Conservation (phyloP, 1,140 invertebrate genomes). For the Heliconius nattereri region DNA sequence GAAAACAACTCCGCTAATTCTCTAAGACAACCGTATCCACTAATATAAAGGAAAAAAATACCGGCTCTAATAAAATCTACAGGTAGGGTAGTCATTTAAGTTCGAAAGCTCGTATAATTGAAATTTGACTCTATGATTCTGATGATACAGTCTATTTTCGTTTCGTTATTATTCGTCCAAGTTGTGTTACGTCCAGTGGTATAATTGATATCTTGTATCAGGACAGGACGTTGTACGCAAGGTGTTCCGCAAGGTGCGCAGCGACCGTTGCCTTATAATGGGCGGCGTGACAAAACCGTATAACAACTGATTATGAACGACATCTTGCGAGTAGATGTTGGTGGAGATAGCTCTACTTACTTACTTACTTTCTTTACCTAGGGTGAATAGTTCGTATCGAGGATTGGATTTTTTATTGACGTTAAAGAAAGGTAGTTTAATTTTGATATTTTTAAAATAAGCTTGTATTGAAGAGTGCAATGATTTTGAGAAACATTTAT, state of each 20-base stretch:
- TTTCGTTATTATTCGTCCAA: not conserved
- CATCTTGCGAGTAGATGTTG: constrained; percentile 38
- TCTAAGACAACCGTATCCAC: constrained; percentile 68
- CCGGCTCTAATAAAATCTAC: constrained; percentile 66
- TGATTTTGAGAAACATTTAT: too few species aligned
- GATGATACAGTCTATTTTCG: constrained; percentile 25
- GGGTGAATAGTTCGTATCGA: too few species aligned
- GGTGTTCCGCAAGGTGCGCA: constrained; percentile 64
- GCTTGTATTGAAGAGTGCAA: too few species aligned
- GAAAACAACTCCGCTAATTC: constrained; percentile 55
- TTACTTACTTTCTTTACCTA: constrained; percentile 31
- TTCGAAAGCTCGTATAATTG: not conserved
- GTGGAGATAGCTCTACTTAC: constrained; percentile 34
- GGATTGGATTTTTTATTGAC: too few species aligned
- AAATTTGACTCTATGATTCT: constrained; percentile 24
- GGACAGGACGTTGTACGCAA: constrained; percentile 61
- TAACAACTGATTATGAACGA: constrained; percentile 66
- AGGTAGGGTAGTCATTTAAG: constrained; percentile 58
- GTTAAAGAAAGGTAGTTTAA: too few species aligned
- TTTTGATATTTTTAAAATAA: too few species aligned
- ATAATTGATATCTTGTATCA: constrained; percentile 63
- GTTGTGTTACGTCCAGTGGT: constrained; percentile 29
- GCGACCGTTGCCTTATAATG: constrained; percentile 62
- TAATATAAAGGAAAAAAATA: constrained; percentile 52
- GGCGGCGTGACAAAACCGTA: constrained; percentile 56